These are phyloP conservation scores for Catocala sponsa DNA, from an alignment of 2,888 invertebrate genomes.

Conservation along the genomic window DNA sequence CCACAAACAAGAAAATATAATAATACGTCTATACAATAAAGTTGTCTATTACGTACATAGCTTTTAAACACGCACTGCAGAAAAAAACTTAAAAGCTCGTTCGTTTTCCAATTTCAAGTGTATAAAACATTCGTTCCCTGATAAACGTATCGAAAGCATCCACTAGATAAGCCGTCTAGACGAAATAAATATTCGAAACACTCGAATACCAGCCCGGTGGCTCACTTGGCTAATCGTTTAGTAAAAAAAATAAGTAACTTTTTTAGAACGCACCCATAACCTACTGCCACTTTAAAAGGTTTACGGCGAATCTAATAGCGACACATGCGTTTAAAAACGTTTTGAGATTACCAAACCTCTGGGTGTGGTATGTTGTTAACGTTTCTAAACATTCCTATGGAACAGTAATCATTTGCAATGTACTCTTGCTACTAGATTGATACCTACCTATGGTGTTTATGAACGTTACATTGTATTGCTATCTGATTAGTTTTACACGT, in stretches of 20 bases:
- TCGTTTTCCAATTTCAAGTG: conserved; percentile 71
- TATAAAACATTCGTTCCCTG: conserved; percentile 81
- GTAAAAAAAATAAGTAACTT: conserved; percentile 71
- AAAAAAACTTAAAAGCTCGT: conserved; percentile 65
- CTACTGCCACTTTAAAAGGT: conserved; percentile 80
- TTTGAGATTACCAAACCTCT: conserved; percentile 65
- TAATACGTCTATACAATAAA: conserved; percentile 17
- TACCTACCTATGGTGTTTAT: not conserved
- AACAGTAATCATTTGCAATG: conserved; percentile 9
- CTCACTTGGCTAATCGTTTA: conserved; percentile 86
- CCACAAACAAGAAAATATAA: conserved; percentile 14
- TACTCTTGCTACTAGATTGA: not conserved
- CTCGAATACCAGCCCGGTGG: conserved; percentile 84
- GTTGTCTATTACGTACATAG: conserved; percentile 29
- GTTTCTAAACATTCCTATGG: conserved; percentile 26
- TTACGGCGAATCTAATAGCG: conserved; percentile 80
- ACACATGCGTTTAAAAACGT: conserved; percentile 71
- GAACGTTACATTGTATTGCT: too few species aligned
- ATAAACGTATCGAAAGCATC: conserved; percentile 78
- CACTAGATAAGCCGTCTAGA: conserved; percentile 84
- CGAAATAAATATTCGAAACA: conserved; percentile 83
- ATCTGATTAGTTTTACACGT: too few species aligned
- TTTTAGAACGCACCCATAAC: conserved; percentile 73
- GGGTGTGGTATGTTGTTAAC: conserved; percentile 62
- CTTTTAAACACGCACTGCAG: conserved; percentile 36